phyloP scores from a whole-genome alignment of 2,888 invertebrate genomes.

The Coenonympha glycerion region DNA sequence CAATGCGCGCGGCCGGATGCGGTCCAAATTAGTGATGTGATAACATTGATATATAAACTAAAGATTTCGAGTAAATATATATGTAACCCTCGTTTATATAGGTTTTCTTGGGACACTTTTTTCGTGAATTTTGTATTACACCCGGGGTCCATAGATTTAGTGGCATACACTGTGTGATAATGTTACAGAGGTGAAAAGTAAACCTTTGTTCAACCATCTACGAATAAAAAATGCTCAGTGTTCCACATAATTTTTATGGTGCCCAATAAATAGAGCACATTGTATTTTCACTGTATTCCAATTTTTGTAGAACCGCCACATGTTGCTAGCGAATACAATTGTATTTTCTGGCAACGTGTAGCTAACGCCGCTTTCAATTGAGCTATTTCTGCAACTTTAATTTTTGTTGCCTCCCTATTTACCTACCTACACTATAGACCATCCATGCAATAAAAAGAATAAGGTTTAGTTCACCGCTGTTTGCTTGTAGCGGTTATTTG shows the following conservation, averaged over 20 bases:
- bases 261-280: conserved; percentile 20
- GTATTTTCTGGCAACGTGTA: conserved; percentile 27
- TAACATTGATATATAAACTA: too few relatives aligned
- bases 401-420: conserved; percentile 6
- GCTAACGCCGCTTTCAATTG: conserved; percentile 22
- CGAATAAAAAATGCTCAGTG: too few relatives aligned
- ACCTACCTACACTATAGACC: background rate
- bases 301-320: conserved; percentile 28
- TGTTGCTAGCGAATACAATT: conserved; percentile 30
- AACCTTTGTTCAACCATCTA: background rate
- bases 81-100: too few relatives aligned
- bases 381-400: conserved; percentile 23
- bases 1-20: too few relatives aligned
- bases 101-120: too few relatives aligned
- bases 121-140: too few relatives aligned
- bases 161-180: too few relatives aligned
- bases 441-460: conserved; percentile 1
- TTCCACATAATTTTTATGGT: background rate
- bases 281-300: conserved; percentile 30
- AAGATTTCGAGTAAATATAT: too few relatives aligned
- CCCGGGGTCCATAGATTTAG: too few relatives aligned
- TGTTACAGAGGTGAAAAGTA: background rate
- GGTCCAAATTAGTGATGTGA: too few relatives aligned
- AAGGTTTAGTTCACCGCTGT: background rate
- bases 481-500: background rate